Evolutionary conservation across 1,140 invertebrate species (phyloP).

Genomic region (Anadara kagoshimensis): DNA sequence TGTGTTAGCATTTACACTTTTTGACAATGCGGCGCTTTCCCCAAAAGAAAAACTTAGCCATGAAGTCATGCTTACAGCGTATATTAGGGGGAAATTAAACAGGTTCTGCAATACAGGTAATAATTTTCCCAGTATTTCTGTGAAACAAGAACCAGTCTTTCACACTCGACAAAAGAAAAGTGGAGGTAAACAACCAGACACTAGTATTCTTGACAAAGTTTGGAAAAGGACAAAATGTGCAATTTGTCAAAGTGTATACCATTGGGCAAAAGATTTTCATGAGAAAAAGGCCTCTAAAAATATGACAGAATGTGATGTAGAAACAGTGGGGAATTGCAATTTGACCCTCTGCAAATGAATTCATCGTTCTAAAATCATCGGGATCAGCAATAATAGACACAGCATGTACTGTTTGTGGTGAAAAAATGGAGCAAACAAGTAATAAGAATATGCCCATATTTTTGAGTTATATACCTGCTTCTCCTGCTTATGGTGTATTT

Average conservation of each 20-base stretch:
- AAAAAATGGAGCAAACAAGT: slow-evolving; percentile 30
- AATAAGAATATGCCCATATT: too few relatives aligned
- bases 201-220: slow-evolving; percentile 25
- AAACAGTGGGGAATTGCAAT: slow-evolving; percentile 31
- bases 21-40: slow-evolving; percentile 32
- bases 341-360: slow-evolving; percentile 11
- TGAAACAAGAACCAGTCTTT: slow-evolving; percentile 17
- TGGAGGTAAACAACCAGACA: not conserved
- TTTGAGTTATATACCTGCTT: too few relatives aligned
- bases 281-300: slow-evolving; percentile 16
- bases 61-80: slow-evolving; percentile 29
- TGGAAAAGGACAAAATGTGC: slow-evolving; percentile 22
- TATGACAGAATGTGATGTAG: too few relatives aligned
- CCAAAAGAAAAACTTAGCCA: slow-evolving; percentile 26
- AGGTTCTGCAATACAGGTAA: too few relatives aligned
- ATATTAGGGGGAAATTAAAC: slow-evolving; percentile 17
- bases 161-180: slow-evolving; percentile 9
- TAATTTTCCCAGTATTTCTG: slow-evolving; percentile 13
- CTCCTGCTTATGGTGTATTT: too few relatives aligned
- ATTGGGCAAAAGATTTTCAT: slow-evolving; percentile 26
- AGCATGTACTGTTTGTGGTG: slow-evolving; percentile 39
- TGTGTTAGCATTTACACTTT: slow-evolving; percentile 34
- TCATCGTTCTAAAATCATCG: slow-evolving; percentile 33
- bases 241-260: slow-evolving; percentile 24
- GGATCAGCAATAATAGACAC: slow-evolving; percentile 36